phyloP scores from a whole-genome alignment of 2,888 invertebrate genomes.

The Ormyrus nitidulus region DNA sequence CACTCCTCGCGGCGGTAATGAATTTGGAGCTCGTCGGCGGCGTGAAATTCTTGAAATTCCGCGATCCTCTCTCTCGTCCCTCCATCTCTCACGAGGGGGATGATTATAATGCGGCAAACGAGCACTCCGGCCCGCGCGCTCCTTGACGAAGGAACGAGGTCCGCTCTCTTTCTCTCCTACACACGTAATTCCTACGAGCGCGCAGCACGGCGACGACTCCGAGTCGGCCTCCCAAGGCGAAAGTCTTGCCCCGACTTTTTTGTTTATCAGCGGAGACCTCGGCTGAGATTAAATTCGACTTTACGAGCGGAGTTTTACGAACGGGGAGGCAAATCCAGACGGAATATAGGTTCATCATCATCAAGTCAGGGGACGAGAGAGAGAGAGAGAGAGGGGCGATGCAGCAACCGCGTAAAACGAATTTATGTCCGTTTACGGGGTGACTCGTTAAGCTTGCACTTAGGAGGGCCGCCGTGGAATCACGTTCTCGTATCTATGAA shows the following conservation, averaged over 20 bases:
- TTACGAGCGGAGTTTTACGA: conserved; percentile 70
- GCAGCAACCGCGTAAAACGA: conserved; percentile 66
- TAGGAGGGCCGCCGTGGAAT: conserved; percentile 23
- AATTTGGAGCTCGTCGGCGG: conserved; percentile 34
- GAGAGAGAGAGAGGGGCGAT: conserved; percentile 56
- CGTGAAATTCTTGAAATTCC: conserved; percentile 52
- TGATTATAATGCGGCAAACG: conserved; percentile 51
- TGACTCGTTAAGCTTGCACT: conserved; percentile 68
- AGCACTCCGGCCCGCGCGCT: conserved; percentile 3
- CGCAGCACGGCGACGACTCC: conserved; percentile 29
- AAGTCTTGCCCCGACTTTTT: conserved; percentile 10
- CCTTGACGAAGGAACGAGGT: conserved; percentile 39
- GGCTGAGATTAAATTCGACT: conserved; percentile 70
- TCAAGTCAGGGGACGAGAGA: conserved; percentile 64
- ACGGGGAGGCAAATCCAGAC: conserved; percentile 40
- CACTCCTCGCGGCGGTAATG: conserved; percentile 16
- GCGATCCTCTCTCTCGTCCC: background rate
- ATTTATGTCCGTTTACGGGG: conserved; percentile 68
- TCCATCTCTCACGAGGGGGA: background rate
- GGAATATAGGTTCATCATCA: conserved; percentile 72
- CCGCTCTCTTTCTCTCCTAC: conserved; percentile 5
- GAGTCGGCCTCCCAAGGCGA: conserved; percentile 23
- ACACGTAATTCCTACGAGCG: conserved; percentile 36
- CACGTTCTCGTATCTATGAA: conserved; percentile 24
- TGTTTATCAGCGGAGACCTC: conserved; percentile 36